These are phyloP conservation scores for Caprella mutica DNA, from an alignment of 2,888 invertebrate genomes.

Conservation along the genomic window DNA sequence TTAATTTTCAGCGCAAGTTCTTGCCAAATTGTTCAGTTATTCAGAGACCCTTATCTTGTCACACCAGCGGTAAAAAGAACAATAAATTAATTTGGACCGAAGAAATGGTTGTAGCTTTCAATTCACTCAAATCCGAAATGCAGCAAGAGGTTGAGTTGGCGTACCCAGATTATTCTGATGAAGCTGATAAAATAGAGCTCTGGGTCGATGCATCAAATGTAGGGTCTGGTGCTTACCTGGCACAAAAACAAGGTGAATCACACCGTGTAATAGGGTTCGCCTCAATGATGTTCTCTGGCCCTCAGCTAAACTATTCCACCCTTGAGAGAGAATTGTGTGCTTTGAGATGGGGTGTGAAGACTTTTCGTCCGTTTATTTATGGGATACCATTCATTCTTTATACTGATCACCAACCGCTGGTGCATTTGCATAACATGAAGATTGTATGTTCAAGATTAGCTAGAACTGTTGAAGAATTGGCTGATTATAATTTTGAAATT, in stretches of 20 bases:
- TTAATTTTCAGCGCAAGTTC: not conserved
- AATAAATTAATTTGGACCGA: not conserved
- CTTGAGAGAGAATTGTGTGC: not conserved
- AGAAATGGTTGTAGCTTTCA: not conserved
- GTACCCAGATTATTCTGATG: not conserved
- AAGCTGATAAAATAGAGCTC: not conserved
- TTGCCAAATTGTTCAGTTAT: not conserved
- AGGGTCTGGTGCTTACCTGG: not conserved
- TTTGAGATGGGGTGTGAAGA: not conserved
- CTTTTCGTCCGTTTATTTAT: not conserved
- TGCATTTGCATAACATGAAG: not conserved
- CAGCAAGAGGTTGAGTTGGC: not conserved
- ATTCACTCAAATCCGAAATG: not conserved
- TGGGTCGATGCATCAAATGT: not conserved
- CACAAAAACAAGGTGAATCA: not conserved
- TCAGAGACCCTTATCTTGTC: not conserved
- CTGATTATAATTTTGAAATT: conserved; percentile 1
- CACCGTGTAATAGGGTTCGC: not conserved
- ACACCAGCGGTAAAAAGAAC: not conserved
- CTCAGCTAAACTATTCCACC: not conserved
- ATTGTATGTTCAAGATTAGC: not conserved
- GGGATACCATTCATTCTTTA: not conserved
- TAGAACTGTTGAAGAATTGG: not conserved
- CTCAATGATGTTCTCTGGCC: not conserved
- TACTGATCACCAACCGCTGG: not conserved